phyloP scores from a whole-genome alignment of 2,888 invertebrate genomes.

The Amiota minor region DNA sequence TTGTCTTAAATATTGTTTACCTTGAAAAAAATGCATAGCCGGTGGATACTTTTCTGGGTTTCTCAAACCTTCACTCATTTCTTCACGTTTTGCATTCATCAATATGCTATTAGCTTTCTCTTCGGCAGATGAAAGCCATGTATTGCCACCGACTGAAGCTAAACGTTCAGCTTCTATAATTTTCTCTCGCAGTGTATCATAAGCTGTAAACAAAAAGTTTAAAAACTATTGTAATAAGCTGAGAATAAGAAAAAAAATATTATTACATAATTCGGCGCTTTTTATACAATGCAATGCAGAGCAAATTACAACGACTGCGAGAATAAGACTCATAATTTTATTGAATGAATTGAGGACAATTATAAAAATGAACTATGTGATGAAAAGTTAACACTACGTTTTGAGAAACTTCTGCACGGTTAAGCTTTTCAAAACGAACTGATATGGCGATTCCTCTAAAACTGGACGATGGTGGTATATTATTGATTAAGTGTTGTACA shows the following conservation, averaged over 20 bases:
- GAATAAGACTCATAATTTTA: no score
- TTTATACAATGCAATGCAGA: neutral
- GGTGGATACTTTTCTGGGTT: slow-evolving; percentile 75
- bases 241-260: no score
- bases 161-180: slow-evolving; percentile 70
- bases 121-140: slow-evolving; percentile 69
- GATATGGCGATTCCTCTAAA: slow-evolving; percentile 45
- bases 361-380: no score
- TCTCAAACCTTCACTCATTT: slow-evolving; percentile 67
- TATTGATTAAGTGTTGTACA: no score
- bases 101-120: slow-evolving; percentile 71
- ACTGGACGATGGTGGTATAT: neutral
- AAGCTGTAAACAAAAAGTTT: slow-evolving; percentile 53
- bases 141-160: slow-evolving; percentile 67
- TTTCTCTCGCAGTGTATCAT: slow-evolving; percentile 69
- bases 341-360: no score
- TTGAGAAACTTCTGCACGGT: slow-evolving; percentile 11
- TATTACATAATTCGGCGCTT: slow-evolving; percentile 23
- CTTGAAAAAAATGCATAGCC: slow-evolving; percentile 76
- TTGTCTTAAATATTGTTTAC: slow-evolving; percentile 75
- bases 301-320: no score
- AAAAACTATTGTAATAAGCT: no score
- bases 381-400: no score
- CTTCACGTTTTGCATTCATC: slow-evolving; percentile 72
- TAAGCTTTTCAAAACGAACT: slow-evolving; percentile 47